phyloP scores from a whole-genome alignment of 2,113 vertebrate genomes.

The Cheirogaleus medius region DNA sequence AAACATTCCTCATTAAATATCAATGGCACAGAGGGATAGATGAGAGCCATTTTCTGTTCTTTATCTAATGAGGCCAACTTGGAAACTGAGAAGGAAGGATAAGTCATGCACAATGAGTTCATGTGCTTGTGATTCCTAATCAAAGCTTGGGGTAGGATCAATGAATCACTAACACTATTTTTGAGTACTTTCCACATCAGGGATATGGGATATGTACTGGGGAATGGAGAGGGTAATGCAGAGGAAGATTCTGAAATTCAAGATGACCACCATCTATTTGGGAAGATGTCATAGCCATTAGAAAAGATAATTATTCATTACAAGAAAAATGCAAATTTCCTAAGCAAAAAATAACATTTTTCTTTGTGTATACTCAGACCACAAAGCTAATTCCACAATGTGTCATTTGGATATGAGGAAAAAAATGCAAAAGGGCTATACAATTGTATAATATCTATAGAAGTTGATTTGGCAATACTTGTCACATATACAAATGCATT shows the following conservation, averaged over 20 bases:
- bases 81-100: not conserved
- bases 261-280: not conserved
- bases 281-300: not conserved
- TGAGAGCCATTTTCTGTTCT: not conserved
- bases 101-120: not conserved
- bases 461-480: not conserved
- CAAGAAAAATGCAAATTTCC: not conserved
- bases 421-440: not conserved
- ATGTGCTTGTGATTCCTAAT: not conserved
- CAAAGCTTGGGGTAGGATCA: not conserved
- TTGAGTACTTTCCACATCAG: not conserved
- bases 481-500: not conserved
- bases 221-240: not conserved
- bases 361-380: not conserved
- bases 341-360: not conserved
- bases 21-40: accelerated
- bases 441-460: not conserved
- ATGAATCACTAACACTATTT: not conserved
- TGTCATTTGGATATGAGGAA: not conserved
- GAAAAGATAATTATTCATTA: not conserved
- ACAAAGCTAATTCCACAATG: not conserved
- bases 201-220: not conserved
- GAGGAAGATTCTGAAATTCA: not conserved
- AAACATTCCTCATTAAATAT: constrained; percentile 21
- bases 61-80: accelerated